Evolutionary conservation across 2,113 vertebrate genomes (phyloP).

Genomic region (Microcebus tavaratra): DNA sequence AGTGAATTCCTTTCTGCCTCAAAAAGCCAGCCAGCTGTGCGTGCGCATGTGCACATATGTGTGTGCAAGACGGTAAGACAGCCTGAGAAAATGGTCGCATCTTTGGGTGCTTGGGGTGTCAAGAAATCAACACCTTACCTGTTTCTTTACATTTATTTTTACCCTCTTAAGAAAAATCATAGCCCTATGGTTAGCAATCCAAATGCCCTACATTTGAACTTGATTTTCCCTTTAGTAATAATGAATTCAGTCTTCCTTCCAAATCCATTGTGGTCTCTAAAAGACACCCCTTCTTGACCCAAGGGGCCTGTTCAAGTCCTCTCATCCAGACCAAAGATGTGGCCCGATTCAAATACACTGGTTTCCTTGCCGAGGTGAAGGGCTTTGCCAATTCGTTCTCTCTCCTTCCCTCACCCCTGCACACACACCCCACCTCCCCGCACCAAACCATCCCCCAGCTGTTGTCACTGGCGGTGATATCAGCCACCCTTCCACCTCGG

Average conservation of each 20-base stretch:
- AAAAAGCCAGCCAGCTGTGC: not conserved
- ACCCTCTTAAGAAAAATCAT: constrained; percentile 15
- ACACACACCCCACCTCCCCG: no score
- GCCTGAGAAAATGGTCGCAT: not conserved
- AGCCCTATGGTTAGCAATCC: not conserved
- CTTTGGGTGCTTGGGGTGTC: not conserved
- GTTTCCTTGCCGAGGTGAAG: not conserved
- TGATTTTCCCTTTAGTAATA: not conserved
- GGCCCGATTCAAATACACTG: constrained; percentile 14
- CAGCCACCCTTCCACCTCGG: not conserved
- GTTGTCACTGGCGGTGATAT: not conserved
- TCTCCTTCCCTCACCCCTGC: not conserved
- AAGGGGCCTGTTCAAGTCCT: not conserved
- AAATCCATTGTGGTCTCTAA: not conserved
- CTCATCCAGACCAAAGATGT: not conserved
- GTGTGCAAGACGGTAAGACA: not conserved
- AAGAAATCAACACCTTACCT: not conserved
- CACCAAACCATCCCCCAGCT: not conserved
- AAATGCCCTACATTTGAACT: constrained; percentile 22
- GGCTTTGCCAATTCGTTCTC: not conserved
- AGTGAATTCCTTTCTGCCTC: not conserved
- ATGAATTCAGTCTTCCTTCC: constrained; percentile 1
- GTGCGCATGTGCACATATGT: not conserved
- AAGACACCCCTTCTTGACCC: not conserved
- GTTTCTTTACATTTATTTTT: not conserved